phyloP scores from a whole-genome alignment of 30 jellyfish, hydroid and myxozoan species.

The Aurelia sp. region DNA sequence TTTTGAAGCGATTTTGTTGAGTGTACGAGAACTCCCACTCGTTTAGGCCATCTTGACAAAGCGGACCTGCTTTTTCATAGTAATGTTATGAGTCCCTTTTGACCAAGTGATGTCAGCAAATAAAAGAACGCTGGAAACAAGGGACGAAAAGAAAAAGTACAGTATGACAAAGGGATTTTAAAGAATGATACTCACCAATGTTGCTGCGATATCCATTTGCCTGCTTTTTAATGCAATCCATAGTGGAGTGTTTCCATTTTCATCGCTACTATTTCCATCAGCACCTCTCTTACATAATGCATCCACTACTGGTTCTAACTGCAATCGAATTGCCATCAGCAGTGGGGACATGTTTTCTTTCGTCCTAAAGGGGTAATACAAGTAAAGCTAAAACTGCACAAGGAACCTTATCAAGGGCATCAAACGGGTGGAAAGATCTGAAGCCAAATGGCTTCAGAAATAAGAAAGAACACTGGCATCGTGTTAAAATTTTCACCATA shows the following conservation, averaged over 20 bases:
- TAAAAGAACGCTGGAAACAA: too few relatives aligned
- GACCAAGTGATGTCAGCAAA: too few relatives aligned
- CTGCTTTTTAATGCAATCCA: constrained; percentile 90
- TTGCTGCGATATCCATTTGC: constrained; percentile 78
- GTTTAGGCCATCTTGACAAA: too few relatives aligned
- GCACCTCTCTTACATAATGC: constrained; percentile 93
- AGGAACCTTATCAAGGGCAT: background rate
- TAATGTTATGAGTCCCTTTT: too few relatives aligned
- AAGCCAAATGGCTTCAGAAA: too few relatives aligned
- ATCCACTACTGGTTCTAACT: constrained; percentile 80
- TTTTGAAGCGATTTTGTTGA: too few relatives aligned
- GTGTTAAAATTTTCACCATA: too few relatives aligned
- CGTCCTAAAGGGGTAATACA: constrained; percentile 36
- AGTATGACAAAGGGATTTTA: too few relatives aligned
- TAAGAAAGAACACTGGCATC: too few relatives aligned
- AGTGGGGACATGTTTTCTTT: constrained; percentile 87
- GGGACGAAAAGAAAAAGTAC: too few relatives aligned
- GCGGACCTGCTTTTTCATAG: too few relatives aligned
- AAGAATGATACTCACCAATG: constrained; percentile 55
- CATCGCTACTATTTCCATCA: constrained; percentile 82
- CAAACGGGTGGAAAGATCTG: background rate
- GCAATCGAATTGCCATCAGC: constrained; percentile 85
- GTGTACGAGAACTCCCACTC: too few relatives aligned
- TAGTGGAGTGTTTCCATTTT: constrained; percentile 83
- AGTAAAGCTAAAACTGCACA: background rate